phyloP scores from a whole-genome alignment of 2,888 invertebrate species.

The Callyntrura sp. region DNA sequence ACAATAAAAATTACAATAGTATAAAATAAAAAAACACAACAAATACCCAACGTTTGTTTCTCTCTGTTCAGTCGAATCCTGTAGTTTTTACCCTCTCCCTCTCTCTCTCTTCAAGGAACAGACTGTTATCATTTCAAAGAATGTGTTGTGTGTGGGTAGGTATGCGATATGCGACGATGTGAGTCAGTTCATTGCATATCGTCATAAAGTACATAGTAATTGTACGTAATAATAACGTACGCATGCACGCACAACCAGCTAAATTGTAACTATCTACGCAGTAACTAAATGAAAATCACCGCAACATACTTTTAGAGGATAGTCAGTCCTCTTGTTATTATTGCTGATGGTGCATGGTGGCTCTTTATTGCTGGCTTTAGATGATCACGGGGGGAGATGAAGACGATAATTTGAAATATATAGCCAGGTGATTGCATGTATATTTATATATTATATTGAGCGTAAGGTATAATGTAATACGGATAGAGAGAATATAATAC shows the following conservation, averaged over 20 bases:
- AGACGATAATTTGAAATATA: neutral
- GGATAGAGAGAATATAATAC: neutral
- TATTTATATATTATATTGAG: neutral
- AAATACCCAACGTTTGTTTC: neutral
- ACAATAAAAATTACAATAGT: neutral
- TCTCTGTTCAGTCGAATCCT: no score
- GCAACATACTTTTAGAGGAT: slow-evolving; percentile 59
- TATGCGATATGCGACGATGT: neutral
- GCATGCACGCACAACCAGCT: slow-evolving; percentile 56
- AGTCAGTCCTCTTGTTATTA: slow-evolving; percentile 14
- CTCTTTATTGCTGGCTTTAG: neutral
- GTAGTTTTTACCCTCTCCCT: neutral
- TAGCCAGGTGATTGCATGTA: slow-evolving; percentile 5
- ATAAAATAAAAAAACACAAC: no score
- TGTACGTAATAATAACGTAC: slow-evolving; percentile 30
- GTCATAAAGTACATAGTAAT: slow-evolving; percentile 10
- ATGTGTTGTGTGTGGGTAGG: neutral
- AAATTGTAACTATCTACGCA: slow-evolving; percentile 52
- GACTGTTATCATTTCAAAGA: slow-evolving; percentile 17
- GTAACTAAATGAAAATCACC: slow-evolving; percentile 70
- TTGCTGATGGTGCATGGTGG: neutral
- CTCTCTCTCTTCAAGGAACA: no score
- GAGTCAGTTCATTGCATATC: neutral
- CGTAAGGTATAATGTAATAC: neutral
- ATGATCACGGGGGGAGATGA: slow-evolving; percentile 25